Conservation (phyloP, 2,113 vertebrate genomes). For the Ifrita kowaldi region DNA sequence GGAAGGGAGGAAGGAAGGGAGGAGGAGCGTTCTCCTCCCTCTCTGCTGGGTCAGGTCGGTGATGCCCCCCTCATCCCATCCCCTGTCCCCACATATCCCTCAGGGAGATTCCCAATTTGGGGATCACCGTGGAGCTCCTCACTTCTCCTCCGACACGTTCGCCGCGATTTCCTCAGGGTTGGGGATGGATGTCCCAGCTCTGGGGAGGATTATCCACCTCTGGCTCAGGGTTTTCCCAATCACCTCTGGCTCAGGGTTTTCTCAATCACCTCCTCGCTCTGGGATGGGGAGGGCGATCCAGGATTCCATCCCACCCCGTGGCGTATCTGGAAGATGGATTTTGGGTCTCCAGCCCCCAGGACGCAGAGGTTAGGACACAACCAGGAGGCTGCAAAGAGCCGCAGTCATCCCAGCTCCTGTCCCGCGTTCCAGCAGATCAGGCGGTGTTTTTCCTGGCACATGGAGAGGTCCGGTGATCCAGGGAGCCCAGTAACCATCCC, state of each 20-base stretch:
- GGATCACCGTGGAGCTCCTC: background rate
- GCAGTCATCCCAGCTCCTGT: background rate
- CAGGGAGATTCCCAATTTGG: background rate
- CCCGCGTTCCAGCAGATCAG: background rate
- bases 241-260: rapidly evolving
- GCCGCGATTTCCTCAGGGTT: rapidly evolving
- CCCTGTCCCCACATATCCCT: background rate
- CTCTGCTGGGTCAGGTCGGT: background rate
- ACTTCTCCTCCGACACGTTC: background rate
- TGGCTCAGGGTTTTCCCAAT: rapidly evolving
- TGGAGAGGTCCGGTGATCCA: background rate
- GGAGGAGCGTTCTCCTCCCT: background rate
- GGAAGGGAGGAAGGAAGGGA: too few species aligned
- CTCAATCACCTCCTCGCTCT: rapidly evolving
- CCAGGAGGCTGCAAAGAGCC: background rate
- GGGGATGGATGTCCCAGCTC: rapidly evolving
- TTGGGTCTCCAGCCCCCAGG: background rate
- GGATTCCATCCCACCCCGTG: rapidly evolving
- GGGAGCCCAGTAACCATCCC: background rate
- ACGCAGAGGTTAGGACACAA: background rate
- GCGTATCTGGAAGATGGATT: background rate
- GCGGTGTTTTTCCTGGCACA: constrained; percentile 12
- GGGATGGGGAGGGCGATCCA: background rate
- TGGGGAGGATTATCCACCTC: background rate
- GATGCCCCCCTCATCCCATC: background rate